Evolutionary conservation across 2,888 invertebrate genomes (phyloP).

Genomic region (Drosophila anomalipes): DNA sequence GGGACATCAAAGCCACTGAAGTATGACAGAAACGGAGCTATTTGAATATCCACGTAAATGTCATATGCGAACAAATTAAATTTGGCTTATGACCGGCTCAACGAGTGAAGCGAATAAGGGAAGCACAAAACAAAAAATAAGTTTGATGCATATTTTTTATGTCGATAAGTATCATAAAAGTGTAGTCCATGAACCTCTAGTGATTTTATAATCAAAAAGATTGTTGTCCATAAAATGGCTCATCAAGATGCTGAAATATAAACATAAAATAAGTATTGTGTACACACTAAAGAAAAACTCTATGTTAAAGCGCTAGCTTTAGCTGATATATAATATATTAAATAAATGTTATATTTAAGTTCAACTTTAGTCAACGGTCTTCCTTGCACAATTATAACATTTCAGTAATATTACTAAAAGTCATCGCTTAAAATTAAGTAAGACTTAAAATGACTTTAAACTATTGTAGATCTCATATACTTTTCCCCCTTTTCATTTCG

Average conservation of each 20-base stretch:
- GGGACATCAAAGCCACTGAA: conserved; percentile 74
- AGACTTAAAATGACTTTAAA: neutral
- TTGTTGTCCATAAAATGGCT: conserved; percentile 35
- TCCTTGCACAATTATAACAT: neutral
- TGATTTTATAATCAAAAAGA: conserved; percentile 29
- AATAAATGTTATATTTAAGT: neutral
- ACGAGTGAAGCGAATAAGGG: conserved; percentile 14
- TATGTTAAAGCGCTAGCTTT: neutral
- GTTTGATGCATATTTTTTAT: conserved; percentile 42
- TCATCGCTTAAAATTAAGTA: neutral
- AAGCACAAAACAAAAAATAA: conserved; percentile 8
- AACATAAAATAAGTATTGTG: conserved; percentile 8
- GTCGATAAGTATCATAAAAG: conserved; percentile 41
- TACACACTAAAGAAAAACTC: neutral
- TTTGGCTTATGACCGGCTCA: conserved; percentile 73
- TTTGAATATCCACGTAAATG: conserved; percentile 78
- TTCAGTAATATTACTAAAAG: neutral
- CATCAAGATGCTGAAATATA: conserved; percentile 11
- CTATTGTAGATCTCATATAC: neutral
- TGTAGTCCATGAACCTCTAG: conserved; percentile 18
- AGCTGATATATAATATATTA: neutral
- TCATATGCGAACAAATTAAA: conserved; percentile 78
- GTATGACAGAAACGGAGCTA: conserved; percentile 78
- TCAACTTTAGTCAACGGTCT: neutral
- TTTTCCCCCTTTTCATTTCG: neutral